Evolutionary conservation across 2,113 vertebrate genomes (phyloP), one percentile per base, ranked within the genome.

Genomic region (Leucopternis melanops): DNA sequence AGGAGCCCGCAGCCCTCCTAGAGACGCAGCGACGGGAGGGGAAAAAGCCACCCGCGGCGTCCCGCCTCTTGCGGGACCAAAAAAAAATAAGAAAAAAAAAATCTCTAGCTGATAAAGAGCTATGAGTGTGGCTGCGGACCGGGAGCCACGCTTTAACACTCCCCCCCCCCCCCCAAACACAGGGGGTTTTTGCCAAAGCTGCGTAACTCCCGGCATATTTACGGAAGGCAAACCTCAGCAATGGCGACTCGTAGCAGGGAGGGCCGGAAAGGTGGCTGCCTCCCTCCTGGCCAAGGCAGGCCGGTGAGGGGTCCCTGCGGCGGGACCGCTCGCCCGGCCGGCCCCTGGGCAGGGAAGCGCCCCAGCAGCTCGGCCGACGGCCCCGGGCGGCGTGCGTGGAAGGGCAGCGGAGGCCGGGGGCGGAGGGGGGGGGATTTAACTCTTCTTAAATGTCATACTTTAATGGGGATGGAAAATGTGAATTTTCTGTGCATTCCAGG

Each of bases 401-500:
- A 36, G 36, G 36, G 36, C 36, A 36, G 36, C 36, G 36, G 36
- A 36, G 36, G 36, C 36, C 36, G 36, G 36, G 36, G 36, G 36
- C 36, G 36, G 36, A 36, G 36, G 36, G 36, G 36, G 36, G 36
- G 36, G 36, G 36, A 38, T 38, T 38, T 38, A 38, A 38, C 36
- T 38, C 36, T 38, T 38, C 36, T 38, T 38, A 38, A 38, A 38
- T 38, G 36, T 38, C 36, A 38, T 38, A 38, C 36, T 38, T 38
- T 38, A 38, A 38, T 38, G 36, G 36, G 36, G 36, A 38, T 38
- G 36, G 36, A 38, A 38, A 38, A 38, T 38, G 36, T 38, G 36
- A 47, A 21, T 47, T 22, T 49, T 49, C 47, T 49, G 47, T 49
- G 47, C 47, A 97, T 98, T 98, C 98, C 98, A 98, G 90, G 96